Conservation (phyloP, 2,113 vertebrate species). For the Poeciliopsis prolifica region DNA sequence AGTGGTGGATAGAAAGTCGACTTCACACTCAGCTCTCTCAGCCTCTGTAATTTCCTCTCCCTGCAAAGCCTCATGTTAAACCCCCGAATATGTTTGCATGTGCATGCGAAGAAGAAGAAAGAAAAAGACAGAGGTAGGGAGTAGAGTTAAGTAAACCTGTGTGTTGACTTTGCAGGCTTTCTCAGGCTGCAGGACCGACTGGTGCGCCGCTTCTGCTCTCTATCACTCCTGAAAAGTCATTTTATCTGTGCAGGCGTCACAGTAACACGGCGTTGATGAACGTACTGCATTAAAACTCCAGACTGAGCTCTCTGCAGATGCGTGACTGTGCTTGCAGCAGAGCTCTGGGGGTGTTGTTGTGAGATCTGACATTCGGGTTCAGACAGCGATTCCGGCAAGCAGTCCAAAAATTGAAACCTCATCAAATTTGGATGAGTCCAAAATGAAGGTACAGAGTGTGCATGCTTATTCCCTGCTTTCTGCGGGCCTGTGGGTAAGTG, state of each 20-base stretch:
- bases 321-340: neutral
- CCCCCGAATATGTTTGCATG: slow-evolving; percentile 34
- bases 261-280: neutral
- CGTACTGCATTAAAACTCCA: slow-evolving; percentile 37
- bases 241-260: slow-evolving; percentile 52
- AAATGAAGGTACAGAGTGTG: slow-evolving; percentile 14
- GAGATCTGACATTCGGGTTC: neutral
- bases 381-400: slow-evolving; percentile 9
- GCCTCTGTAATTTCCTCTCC: slow-evolving; percentile 25
- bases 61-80: slow-evolving; percentile 34
- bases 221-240: slow-evolving; percentile 31
- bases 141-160: slow-evolving; percentile 51
- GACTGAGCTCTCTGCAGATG: slow-evolving; percentile 4
- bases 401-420: slow-evolving; percentile 1
- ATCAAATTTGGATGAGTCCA: neutral
- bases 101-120: slow-evolving; percentile 13
- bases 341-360: neutral
- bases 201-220: slow-evolving; percentile 37
- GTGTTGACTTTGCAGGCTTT: slow-evolving; percentile 69
- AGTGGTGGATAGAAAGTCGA: slow-evolving; percentile 7
- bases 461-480: slow-evolving; percentile 22
- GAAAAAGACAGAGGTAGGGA: slow-evolving; percentile 31
- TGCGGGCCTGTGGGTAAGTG: slow-evolving; percentile 30
- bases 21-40: slow-evolving; percentile 24
- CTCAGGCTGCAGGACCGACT: slow-evolving; percentile 43